Percentiles rank a stretch among this genome's conserved stretches.
Evolutionary conservation across 2,113 vertebrate genomes (phyloP).

Genomic region (Sorex araneus): DNA sequence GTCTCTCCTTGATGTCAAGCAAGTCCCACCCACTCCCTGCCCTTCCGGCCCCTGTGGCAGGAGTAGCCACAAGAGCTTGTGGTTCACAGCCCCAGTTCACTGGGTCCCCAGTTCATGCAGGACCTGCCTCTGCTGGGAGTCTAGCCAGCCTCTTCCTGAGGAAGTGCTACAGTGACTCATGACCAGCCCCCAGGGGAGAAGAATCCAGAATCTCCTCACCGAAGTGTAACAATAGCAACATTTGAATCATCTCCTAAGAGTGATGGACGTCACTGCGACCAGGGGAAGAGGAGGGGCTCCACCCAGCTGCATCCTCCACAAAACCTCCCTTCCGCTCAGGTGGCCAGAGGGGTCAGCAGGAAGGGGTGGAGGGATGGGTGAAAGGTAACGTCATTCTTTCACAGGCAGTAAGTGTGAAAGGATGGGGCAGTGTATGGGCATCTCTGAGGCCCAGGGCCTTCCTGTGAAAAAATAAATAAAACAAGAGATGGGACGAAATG

Average conservation of each 20-base stretch:
- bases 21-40: background rate
- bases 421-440: background rate
- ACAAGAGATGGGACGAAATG: no score
- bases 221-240: slow-evolving; percentile 77
- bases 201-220: slow-evolving; percentile 62
- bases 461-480: background rate
- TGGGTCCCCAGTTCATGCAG: background rate
- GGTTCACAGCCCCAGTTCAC: background rate
- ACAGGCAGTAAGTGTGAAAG: background rate
- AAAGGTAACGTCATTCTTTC: slow-evolving; percentile 55
- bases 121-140: slow-evolving; percentile 16
- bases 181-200: slow-evolving; percentile 33
- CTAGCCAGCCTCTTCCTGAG: slow-evolving; percentile 78
- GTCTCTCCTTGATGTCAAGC: background rate
- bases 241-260: slow-evolving; percentile 67
- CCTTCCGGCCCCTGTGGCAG: background rate
- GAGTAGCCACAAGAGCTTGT: background rate
- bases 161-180: slow-evolving; percentile 80
- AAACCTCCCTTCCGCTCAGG: slow-evolving; percentile 78
- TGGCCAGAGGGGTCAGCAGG: slow-evolving; percentile 46
- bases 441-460: background rate
- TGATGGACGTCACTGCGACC: slow-evolving; percentile 74
- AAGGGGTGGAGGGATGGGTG: slow-evolving; percentile 33
- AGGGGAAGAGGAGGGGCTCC: slow-evolving; percentile 67
- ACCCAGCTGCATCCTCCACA: slow-evolving; percentile 73